Evolutionary conservation across 2,888 invertebrate species (phyloP), one percentile per base, ranked within the genome.

Genomic region (Liodrosophila aerea): DNA sequence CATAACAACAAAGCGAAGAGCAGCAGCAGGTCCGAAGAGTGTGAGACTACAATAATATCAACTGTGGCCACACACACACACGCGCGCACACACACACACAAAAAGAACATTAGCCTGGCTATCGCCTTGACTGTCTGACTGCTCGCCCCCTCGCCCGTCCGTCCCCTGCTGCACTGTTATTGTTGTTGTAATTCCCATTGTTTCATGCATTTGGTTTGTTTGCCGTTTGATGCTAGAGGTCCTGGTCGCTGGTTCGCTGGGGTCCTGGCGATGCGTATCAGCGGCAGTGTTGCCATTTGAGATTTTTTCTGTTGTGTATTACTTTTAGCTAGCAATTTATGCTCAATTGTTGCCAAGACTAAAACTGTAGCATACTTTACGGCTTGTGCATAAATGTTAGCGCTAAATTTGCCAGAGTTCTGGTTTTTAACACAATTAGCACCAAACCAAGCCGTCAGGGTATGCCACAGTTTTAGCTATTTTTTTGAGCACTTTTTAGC

Each of bases 101-200:
- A 66, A 74, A 70, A 66, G 74, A 49, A 74, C 74, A 73, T 73
- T 74, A 70, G 69, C 53, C 65, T 43, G 65, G 56, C 62, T 56
- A 69, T 61, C 53, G 59, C 53, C 64, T 53, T 68, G 64, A 43
- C 59, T 64, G 54, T 64, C 57, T 40, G 27, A 30, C 57, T 54
- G 34, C 29, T 7, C 7, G 4, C 1, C 36, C 2, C 8, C 2
- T 9, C 1, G 1, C 2, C 0, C 3, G 7, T 7, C n/a, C 11
- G 1, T 7, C 1, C 2, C 8, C 31, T 12, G 1, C n/a, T 8
- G n/a, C 29, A 16, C 36, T 27, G 7, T 9, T 52, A 31, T 50
- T 51, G 31, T 27, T 46, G 37, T 63, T 63, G 46, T 59, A 47
- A 47, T 51, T 58, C 57, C 30, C 51, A 60, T 74, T 70, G 67